Conservation (phyloP, 1,140 invertebrate genomes). For the Drosophila pseudoobscura region DNA sequence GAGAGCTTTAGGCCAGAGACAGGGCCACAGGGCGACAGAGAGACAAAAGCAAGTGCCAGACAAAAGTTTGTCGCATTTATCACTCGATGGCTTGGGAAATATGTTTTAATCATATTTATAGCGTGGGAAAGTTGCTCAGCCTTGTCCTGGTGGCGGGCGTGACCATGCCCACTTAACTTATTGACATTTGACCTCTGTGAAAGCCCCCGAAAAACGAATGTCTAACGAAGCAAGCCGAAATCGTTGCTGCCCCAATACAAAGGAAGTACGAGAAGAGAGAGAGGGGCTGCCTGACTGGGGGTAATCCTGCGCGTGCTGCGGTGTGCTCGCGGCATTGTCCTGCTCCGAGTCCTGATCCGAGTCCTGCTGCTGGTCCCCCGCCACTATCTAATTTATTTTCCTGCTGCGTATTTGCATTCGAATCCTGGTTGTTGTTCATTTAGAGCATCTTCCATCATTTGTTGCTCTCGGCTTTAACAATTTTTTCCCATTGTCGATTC, state of each 20-base stretch:
- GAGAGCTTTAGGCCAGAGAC: constrained; percentile 54
- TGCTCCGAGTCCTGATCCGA: constrained; percentile 11
- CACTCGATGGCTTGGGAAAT: constrained; percentile 57
- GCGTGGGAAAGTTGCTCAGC: constrained; percentile 43
- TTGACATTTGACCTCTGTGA: constrained; percentile 65
- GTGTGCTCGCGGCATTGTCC: constrained; percentile 51
- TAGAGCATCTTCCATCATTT: constrained; percentile 80
- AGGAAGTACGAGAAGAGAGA: constrained; percentile 31
- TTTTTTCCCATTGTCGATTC: constrained; percentile 56
- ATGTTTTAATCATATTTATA: constrained; percentile 82
- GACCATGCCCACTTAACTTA: constrained; percentile 76
- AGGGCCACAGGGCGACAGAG: background rate
- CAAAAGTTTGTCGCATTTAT: constrained; percentile 70
- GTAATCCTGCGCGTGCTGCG: constrained; percentile 58
- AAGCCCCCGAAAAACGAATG: background rate
- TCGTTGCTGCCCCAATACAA: constrained; percentile 65
- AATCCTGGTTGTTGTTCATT: constrained; percentile 72
- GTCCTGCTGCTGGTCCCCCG: background rate
- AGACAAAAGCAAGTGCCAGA: background rate
- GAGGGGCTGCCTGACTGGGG: background rate
- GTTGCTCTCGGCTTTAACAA: constrained; percentile 54
- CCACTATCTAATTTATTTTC: constrained; percentile 79
- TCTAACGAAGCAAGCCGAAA: constrained; percentile 57
- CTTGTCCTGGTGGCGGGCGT: constrained; percentile 31
- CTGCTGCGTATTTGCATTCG: constrained; percentile 46